Conservation (phyloP, 2,113 vertebrate species). For the Poecile atricapillus region DNA sequence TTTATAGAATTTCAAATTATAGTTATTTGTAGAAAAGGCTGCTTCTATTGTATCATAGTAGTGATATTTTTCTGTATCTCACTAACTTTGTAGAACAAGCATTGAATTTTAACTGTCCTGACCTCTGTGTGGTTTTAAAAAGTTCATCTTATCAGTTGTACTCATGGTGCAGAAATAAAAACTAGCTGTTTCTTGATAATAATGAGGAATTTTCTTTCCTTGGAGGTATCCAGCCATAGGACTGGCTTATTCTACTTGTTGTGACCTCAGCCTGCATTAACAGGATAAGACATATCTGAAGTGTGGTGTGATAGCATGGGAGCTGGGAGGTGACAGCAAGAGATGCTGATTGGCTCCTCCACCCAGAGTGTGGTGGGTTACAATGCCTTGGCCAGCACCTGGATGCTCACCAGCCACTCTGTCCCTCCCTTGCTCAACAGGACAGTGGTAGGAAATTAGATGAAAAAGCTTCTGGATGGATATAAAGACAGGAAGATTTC, state of each 20-base stretch:
- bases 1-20: neutral
- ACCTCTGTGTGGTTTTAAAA: neutral
- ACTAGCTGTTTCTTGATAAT: neutral
- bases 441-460: neutral
- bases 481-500: neutral
- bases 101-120: neutral
- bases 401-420: neutral
- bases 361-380: rapidly evolving
- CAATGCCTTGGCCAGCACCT: neutral
- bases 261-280: neutral
- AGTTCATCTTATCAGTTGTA: neutral
- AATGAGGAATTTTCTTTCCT: neutral
- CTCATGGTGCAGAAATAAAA: neutral
- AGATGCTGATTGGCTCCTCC: neutral
- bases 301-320: neutral
- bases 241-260: neutral
- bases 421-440: neutral
- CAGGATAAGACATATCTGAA: neutral
- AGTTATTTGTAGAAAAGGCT: neutral
- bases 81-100: neutral
- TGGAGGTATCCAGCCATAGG: neutral
- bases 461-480: neutral
- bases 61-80: neutral
- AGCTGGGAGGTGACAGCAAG: neutral
- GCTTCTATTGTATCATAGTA: neutral